Evolutionary conservation across 2,797 vertebrate genomes (phyloP), one percentile per base, ranked within the genome.

Genomic region (Anniella stebbinsi): DNA sequence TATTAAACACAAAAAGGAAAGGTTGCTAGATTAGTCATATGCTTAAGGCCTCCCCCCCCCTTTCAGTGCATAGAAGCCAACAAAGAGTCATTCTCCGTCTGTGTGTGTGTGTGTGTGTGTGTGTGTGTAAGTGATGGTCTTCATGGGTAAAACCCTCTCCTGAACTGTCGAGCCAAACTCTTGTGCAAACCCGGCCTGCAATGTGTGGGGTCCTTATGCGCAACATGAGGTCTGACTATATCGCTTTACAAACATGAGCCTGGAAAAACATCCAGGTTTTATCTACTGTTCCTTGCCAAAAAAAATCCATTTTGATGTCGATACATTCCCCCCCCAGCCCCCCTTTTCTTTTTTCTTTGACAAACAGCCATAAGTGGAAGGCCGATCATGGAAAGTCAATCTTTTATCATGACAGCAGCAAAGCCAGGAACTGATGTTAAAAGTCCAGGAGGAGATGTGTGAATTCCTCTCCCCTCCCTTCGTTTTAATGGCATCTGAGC

Each of bases 11-110:
- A 82, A 94, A 92, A 92, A 94, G 94, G 93, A 97, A 98, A 98
- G 98, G 97, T 98, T 97, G 97, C 96, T 41, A 66, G 96, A 98
- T 98, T 97, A 98, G 96, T 98, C 98, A 98, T 93, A 95, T 80
- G 89, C 96, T 96, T 97, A 87, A 91, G 87, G 63, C 54, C 0
- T 15, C 12, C 60, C 91, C 80, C 54, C 91, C 80, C 69, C 82
- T 86, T 87, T 25, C 45, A 57, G 45, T 0, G 0, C 83, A 3
- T 36, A 0, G 5, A 70, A 80, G 87, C 94, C 92, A 93, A 93
- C 83, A 89, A 94, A 88, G 57, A 89, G 93, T 82, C 90, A 95
- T 92, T 8, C 11, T 70, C 51, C 90, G 75, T 80, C 18, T 0
- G 2, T 51, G 0, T 67, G 77, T 28, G 13, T 21, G 82, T 28